Base-by-base conservation (phyloP, 35 echinoderm and acorn worm species). In the Patiria miniata region DNA sequence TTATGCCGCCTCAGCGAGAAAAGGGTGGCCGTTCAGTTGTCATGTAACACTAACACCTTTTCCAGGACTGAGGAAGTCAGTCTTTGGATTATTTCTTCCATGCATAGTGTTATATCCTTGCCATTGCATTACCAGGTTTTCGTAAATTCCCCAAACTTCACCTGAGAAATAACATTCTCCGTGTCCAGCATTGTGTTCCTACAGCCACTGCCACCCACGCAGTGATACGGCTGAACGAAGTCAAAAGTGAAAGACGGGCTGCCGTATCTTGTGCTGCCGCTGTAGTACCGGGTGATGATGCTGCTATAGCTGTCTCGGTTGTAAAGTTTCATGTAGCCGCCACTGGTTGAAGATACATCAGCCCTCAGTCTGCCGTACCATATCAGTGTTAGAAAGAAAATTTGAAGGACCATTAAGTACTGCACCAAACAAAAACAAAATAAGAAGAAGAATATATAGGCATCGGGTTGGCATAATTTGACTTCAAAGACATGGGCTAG, bases 281-380 rank as follows among this genome's bases (percentile, higher is more conserved):
- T 80, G 23, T 80, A 80, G 17, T 39, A 80, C 18, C 37, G 42
- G 18, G 37, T 80, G 2, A 39, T 21, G 37, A 51, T 39, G 2
- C 16, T 5, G 42, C 39, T 80, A 0, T 10, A 5, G 5, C 8
- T 6, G 37, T 80, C 78, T 39, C 78, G 36, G 39, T 80, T 19
- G 39, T 42, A 80, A 1, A 80, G 37, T 51, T 80, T 80, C 78
- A 80, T 80, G 37, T 19, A 39, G 30, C 78, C 78, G 7, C 78
- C 78, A 80, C 78, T 80, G 17, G 37, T 39, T 80, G 78, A 42
- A 15, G 32, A 37, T 28, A 19, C 7, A 23, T 73, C 65, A 73
- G 14, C 21, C 29, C 65, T 22, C 1, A 73, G 65, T 73, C 65
- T 73, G 65, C 18, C 21, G 12, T 47, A 12, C 21, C 14, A 12